phyloP scores from a whole-genome alignment of 2,888 invertebrate genomes.

The Tinea pellionella region DNA sequence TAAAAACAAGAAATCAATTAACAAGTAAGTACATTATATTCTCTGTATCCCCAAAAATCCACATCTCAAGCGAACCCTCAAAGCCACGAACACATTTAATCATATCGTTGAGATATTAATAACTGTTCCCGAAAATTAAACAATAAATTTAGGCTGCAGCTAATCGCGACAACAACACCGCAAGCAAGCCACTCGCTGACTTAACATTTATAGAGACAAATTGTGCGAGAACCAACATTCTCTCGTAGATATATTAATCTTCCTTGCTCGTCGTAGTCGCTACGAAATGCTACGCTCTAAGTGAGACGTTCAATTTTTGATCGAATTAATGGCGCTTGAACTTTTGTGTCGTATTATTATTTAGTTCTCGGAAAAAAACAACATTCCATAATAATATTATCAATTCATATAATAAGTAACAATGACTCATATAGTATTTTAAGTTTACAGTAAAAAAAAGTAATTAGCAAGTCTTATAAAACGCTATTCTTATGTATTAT shows the following conservation, averaged over 20 bases:
- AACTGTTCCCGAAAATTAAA: conserved; percentile 65
- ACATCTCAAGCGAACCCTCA: conserved; percentile 21
- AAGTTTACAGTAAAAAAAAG: too few species aligned
- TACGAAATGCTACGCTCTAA: conserved; percentile 20
- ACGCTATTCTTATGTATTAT: too few species aligned
- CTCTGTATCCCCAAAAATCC: not conserved
- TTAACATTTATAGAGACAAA: conserved; percentile 71
- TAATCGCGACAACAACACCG: conserved; percentile 61
- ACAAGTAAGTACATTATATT: not conserved
- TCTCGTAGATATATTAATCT: conserved; percentile 64
- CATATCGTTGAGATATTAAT: conserved; percentile 62
- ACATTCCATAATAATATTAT: too few species aligned
- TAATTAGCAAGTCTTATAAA: too few species aligned
- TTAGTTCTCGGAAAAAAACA: not conserved
- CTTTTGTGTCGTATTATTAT: not conserved
- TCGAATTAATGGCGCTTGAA: not conserved
- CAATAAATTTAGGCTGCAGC: conserved; percentile 62
- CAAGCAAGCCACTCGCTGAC: conserved; percentile 48
- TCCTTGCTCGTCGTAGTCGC: conserved; percentile 44
- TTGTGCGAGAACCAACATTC: conserved; percentile 53
- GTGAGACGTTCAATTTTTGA: not conserved
- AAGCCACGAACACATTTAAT: conserved; percentile 63
- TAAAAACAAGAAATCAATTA: not conserved
- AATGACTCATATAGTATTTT: too few species aligned
- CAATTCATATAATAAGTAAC: too few species aligned